phyloP scores from a whole-genome alignment of 1,140 invertebrate genomes.

The Ruditapes philippinarum region DNA sequence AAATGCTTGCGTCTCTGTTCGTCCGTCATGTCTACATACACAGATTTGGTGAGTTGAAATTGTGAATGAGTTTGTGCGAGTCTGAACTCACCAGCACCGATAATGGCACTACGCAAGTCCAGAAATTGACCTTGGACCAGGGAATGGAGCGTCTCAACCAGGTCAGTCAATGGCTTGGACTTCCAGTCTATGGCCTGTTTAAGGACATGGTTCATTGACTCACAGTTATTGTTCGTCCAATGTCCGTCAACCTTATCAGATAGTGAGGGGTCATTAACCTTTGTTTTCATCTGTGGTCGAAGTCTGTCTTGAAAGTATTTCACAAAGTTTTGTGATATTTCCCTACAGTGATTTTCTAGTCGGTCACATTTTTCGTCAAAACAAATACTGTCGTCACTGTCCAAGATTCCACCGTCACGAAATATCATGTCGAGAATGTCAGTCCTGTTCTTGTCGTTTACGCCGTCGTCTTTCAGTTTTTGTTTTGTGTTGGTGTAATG shows the following conservation, averaged over 20 bases:
- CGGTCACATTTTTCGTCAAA: slow-evolving; percentile 54
- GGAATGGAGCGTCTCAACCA: not conserved
- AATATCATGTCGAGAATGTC: slow-evolving; percentile 43
- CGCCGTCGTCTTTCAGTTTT: slow-evolving; percentile 21
- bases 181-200: too few species aligned
- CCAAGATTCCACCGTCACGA: slow-evolving; percentile 43
- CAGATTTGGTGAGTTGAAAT: too few species aligned
- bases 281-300: not conserved
- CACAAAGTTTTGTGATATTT: slow-evolving; percentile 54
- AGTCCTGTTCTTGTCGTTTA: not conserved
- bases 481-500: slow-evolving; percentile 42
- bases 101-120: too few species aligned
- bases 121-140: slow-evolving; percentile 39
- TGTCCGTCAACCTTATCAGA: not conserved
- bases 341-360: not conserved
- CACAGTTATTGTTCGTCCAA: slow-evolving; percentile 70
- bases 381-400: slow-evolving; percentile 52
- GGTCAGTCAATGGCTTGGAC: too few species aligned
- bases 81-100: slow-evolving; percentile 25
- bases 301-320: slow-evolving; percentile 49
- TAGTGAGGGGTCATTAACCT: slow-evolving; percentile 12
- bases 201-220: too few species aligned
- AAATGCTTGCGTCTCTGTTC: too few species aligned
- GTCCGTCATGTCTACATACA: too few species aligned
- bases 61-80: slow-evolving; percentile 34